Base-by-base conservation (phyloP, 2,797 vertebrate species). In the Urocyon cinereoargenteus region DNA sequence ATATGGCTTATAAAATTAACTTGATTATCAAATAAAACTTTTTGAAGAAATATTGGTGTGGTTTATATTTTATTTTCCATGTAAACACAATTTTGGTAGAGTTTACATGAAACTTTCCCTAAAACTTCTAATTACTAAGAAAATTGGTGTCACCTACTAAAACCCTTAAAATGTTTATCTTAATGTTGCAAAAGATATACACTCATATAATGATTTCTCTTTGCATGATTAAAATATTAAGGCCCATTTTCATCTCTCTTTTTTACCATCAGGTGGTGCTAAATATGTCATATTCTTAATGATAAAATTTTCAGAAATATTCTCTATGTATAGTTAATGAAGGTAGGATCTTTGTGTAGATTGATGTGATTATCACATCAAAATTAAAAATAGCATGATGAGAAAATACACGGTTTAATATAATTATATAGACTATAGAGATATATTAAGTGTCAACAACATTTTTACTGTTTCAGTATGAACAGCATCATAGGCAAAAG, bases 261-360 rank as follows among this genome's bases (percentile, higher is more conserved):
- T 88, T 92, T 53, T 86, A 26, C 94, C 77, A 88, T 87, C 77
- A 57, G 59, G 40, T 96, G 93, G 90, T 91, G 70, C 90, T 96
- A 96, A 95, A 66, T 53, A 62, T 82, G 75, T 77, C 86, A 19
- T 51, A 8, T 57, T 96, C 55, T 70, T 90, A 70, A 55, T 61
- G 81, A 53, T 18, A 59, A n/a, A 28, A 64, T 15, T 86, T 88
- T 86, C 57, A 75, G 61, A 49, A 82, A 61, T 53, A 22, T 49
- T 89, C 26, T 94, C 24, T 45, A 14, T 9, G 10, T n/a, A 16
- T 10, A 72, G 66, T 49, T 72, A 36, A 57, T 61, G 62, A 79
- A 82, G 70, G 86, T 34, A 87, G n/a, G 70, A 28, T 87, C 59
- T 91, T 75, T 59, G 57, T 13, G 4, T 78, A n/a, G n/a, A 62